Conservation (phyloP, 2,113 vertebrate genomes). For the Chinchilla lanigera region DNA sequence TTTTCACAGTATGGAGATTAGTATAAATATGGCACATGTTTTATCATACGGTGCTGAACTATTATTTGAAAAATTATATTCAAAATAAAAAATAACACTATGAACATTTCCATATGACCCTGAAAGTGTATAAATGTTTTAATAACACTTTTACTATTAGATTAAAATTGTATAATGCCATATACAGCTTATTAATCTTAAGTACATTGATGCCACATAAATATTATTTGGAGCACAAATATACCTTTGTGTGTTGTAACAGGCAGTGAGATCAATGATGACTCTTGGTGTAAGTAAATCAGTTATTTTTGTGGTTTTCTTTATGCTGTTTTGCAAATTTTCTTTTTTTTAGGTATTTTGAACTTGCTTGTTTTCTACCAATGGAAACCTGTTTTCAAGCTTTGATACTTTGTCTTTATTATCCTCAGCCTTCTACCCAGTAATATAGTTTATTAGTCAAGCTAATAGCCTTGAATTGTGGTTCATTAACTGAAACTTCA, state of each 20-base stretch:
- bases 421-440: conserved; percentile 68
- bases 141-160: neutral
- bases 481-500: conserved; percentile 82
- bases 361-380: conserved; percentile 49
- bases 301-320: conserved; percentile 66
- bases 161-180: neutral
- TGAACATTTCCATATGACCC: neutral
- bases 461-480: conserved; percentile 64
- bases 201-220: neutral
- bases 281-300: neutral
- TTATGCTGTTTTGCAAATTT: conserved; percentile 66
- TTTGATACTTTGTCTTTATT: conserved; percentile 75
- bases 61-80: conserved; percentile 42
- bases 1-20: neutral
- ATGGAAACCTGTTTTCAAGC: conserved; percentile 31
- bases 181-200: neutral
- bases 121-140: neutral
- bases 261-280: neutral
- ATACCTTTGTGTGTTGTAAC: neutral
- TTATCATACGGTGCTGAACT: neutral
- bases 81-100: conserved; percentile 39
- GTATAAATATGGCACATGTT: neutral
- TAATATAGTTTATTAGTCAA: conserved; percentile 81
- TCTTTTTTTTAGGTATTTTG: conserved; percentile 26
- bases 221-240: neutral